A percentile compares a stretch with the other conserved stretches of the same genome.
Conservation (phyloP, 2,888 invertebrate genomes). For the Catocala sponsa region DNA sequence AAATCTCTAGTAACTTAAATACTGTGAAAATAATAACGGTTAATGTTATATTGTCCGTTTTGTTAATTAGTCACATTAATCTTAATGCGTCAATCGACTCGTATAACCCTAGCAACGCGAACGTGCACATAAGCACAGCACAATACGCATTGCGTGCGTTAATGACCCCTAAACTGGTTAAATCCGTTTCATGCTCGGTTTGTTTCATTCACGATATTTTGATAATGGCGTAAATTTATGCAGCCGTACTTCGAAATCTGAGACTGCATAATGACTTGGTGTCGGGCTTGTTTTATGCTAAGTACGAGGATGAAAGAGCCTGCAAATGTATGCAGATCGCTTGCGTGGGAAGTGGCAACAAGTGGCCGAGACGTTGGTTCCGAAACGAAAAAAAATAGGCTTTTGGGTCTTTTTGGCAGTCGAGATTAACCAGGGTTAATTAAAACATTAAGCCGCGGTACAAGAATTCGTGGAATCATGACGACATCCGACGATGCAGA, state of each 20-base stretch:
- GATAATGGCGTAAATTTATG: constrained; percentile 86
- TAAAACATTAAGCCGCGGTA: constrained; percentile 66
- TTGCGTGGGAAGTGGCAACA: constrained; percentile 87
- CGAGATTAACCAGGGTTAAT: constrained; percentile 72
- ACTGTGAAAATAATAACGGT: too few relatives aligned
- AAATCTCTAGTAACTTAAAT: too few relatives aligned
- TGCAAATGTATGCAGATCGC: constrained; percentile 84
- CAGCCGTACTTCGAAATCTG: constrained; percentile 80
- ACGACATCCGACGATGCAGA: constrained; percentile 25
- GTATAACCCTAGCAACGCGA: constrained; percentile 51
- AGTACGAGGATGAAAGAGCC: constrained; percentile 81
- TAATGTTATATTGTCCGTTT: too few relatives aligned
- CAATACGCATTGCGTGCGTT: constrained; percentile 80
- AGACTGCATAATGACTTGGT: constrained; percentile 84
- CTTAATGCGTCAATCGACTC: constrained; percentile 41
- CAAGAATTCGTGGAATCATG: constrained; percentile 43
- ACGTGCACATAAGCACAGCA: constrained; percentile 59
- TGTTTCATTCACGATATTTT: constrained; percentile 84
- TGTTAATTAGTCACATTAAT: constrained; percentile 23
- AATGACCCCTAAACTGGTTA: constrained; percentile 81
- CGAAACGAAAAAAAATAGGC: constrained; percentile 61
- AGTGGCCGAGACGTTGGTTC: constrained; percentile 76
- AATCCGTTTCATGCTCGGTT: constrained; percentile 76
- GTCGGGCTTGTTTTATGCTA: constrained; percentile 86
- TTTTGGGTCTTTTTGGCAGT: constrained; percentile 65